Base-by-base conservation (phyloP, 2,888 invertebrate species). In the Piscicola geometra region DNA sequence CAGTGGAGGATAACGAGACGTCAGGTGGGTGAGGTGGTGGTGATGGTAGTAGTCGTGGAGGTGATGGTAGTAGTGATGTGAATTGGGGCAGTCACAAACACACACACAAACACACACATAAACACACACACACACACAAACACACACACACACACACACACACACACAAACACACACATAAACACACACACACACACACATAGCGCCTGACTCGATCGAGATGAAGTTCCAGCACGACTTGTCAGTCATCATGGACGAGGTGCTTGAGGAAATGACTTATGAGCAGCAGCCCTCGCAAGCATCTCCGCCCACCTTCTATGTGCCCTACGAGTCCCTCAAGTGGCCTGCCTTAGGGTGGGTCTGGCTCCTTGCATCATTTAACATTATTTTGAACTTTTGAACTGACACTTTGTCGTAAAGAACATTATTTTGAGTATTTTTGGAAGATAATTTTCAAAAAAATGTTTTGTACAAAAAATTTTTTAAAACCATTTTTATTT, bases 151-250 rank as follows among this genome's bases (percentile, higher is more conserved):
- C 15, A 9, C 15, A 41, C 15, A 41, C 15, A 41, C 15, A 41
- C 15, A 41, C 15, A 41, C 15, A 41, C 15, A 41, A 9, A 41
- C 15, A 41, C 15, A 41, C 15, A 41, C 15, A 9, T 41, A 41
- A 9, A 41, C 15, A 41, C 15, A 41, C 15, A 41, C 15, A 41
- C 15, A 41, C 41, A 41, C 15, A 15, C 25, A 56, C 25, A 25
- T 41, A 71, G 71, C 50, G 0, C 71, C 71, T 32, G 71, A 71
- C 52, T 50, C 41, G 1, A 70, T 70, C n/a, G 70, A 70, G 18
- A 25, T 41, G 32, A 50, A 71, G 32, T 71, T 71, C 30, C 47
- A 71, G 3, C 47, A 71, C 25, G 52, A 71, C 30, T 25, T 71
- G 71, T 71, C 71, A 25, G 15, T 52, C 32, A 32, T 71, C 47